Conservation (phyloP, 2,113 vertebrate species). For the Rhodinocichla rosea region DNA sequence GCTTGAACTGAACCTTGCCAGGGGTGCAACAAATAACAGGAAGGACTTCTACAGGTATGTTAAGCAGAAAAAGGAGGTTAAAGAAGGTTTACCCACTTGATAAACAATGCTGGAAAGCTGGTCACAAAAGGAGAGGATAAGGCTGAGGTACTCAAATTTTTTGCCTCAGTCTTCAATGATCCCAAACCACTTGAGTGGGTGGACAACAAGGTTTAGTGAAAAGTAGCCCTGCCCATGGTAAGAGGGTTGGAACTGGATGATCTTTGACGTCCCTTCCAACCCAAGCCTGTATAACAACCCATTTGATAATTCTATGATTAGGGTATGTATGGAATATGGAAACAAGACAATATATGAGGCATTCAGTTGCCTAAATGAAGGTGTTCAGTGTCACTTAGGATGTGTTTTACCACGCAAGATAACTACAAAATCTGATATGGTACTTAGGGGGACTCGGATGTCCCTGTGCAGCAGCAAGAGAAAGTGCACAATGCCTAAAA, state of each 20-base stretch:
- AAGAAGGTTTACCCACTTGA: neutral
- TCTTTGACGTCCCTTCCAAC: neutral
- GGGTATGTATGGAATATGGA: neutral
- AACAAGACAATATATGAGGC: neutral
- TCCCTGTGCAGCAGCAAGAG: neutral
- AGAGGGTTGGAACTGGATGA: neutral
- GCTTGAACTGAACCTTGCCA: neutral
- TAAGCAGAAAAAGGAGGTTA: neutral
- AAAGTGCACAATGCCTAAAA: neutral
- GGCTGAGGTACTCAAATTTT: neutral
- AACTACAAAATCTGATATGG: neutral
- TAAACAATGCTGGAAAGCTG: neutral
- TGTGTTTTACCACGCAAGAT: neutral
- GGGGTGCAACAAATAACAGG: neutral
- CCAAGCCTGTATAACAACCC: neutral
- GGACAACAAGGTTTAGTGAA: too few species aligned
- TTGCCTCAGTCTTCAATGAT: neutral
- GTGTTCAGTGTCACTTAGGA: neutral
- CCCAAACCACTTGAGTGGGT: neutral
- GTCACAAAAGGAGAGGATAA: neutral
- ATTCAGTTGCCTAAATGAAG: neutral
- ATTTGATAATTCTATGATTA: neutral
- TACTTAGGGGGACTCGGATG: neutral
- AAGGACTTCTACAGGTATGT: neutral
- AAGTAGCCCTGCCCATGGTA: too few species aligned